A percentile compares a stretch with the other conserved stretches of the same genome.
Conservation (phyloP, 2,888 invertebrate species). For the Limenitis arthemis region DNA sequence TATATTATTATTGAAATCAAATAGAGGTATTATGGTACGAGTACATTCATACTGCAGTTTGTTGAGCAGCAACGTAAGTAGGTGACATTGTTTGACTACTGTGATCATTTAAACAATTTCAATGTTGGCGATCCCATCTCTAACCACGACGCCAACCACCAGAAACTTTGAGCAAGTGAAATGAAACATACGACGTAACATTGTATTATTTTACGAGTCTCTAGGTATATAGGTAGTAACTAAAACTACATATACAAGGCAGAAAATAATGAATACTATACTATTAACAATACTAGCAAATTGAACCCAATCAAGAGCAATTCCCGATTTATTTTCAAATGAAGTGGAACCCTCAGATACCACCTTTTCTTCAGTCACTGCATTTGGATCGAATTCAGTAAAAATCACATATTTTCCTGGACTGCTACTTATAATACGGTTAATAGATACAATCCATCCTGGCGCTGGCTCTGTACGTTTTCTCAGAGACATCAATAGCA, state of each 20-base stretch:
- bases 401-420: slow-evolving; percentile 58
- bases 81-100: too few relatives aligned
- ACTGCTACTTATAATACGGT: slow-evolving; percentile 42
- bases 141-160: neutral
- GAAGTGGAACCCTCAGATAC: slow-evolving; percentile 31
- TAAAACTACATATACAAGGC: slow-evolving; percentile 50
- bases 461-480: slow-evolving; percentile 42
- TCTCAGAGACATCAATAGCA: slow-evolving; percentile 48
- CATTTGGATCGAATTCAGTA: slow-evolving; percentile 56
- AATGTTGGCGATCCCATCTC: too few relatives aligned
- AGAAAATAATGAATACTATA: slow-evolving; percentile 40
- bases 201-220: slow-evolving; percentile 25
- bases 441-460: slow-evolving; percentile 44
- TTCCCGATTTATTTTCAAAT: slow-evolving; percentile 31
- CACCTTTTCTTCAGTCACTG: slow-evolving; percentile 35
- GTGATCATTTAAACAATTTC: too few relatives aligned
- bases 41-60: too few relatives aligned
- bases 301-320: slow-evolving; percentile 49
- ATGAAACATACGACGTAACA: neutral
- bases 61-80: too few relatives aligned
- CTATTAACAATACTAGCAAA: slow-evolving; percentile 56
- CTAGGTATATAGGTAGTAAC: slow-evolving; percentile 49
- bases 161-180: neutral
- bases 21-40: too few relatives aligned
- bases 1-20: too few relatives aligned